Conservation (phyloP, 1,140 invertebrate genomes). For the Caenorhabditis brenneri region DNA sequence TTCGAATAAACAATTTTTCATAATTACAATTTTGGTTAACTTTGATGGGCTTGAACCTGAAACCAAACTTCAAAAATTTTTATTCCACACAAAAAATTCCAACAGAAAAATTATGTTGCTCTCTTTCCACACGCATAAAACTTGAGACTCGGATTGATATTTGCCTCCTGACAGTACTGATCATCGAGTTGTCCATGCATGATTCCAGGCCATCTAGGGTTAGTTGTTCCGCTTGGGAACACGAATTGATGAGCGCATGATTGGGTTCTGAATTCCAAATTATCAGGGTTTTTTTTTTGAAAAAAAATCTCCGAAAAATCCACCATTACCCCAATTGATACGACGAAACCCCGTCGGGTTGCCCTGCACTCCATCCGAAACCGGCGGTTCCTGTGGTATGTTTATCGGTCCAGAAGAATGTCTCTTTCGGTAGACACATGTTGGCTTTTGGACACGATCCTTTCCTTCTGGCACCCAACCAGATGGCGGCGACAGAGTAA, state of each 20-base stretch:
- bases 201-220: constrained; percentile 4
- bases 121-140: not conserved
- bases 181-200: not conserved
- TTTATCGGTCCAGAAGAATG: constrained; percentile 16
- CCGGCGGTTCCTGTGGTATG: not conserved
- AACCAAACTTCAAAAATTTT: not conserved
- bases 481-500: not conserved
- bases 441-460: not conserved
- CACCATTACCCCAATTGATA: not conserved
- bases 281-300: too few relatives aligned
- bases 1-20: too few relatives aligned
- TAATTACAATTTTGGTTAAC: too few relatives aligned
- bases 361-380: not conserved
- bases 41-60: too few relatives aligned
- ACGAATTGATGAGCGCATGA: not conserved
- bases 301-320: not conserved
- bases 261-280: not conserved
- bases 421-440: not conserved
- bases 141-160: not conserved
- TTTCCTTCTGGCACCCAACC: constrained; percentile 7
- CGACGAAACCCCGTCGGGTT: not conserved
- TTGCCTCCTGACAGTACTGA: not conserved
- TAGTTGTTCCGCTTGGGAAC: not conserved
- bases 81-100: not conserved
- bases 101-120: too few relatives aligned